phyloP scores from a whole-genome alignment of 2,888 invertebrate genomes.

The Thymelicus acteon region DNA sequence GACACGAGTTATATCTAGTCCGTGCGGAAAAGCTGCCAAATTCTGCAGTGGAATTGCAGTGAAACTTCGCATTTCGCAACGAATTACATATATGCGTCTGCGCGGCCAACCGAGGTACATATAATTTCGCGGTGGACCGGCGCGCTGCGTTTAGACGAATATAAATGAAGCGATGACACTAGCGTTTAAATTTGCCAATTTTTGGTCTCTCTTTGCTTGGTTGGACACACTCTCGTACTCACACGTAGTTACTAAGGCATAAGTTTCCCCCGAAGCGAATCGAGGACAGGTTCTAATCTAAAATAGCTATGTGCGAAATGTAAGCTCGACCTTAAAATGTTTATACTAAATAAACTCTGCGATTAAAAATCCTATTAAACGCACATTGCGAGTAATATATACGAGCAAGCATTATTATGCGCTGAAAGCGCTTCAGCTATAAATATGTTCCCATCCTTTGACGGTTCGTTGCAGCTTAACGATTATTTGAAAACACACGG shows the following conservation, averaged over 20 bases:
- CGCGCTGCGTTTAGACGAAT: too few relatives aligned
- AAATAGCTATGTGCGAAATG: not conserved
- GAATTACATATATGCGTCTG: too few relatives aligned
- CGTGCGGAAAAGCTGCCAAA: not conserved
- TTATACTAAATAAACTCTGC: not conserved
- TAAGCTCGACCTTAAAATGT: not conserved
- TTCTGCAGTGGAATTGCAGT: not conserved
- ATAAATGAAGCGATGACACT: too few relatives aligned
- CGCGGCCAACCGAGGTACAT: too few relatives aligned
- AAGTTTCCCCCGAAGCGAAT: too few relatives aligned
- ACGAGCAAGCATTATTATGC: slow-evolving; percentile 24
- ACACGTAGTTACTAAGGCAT: too few relatives aligned
- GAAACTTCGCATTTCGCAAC: not conserved
- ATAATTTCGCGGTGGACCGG: too few relatives aligned
- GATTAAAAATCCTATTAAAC: slow-evolving; percentile 13
- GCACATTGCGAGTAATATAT: slow-evolving; percentile 28
- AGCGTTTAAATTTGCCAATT: too few relatives aligned
- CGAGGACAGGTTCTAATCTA: too few relatives aligned
- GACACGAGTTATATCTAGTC: not conserved
- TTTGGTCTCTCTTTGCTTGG: too few relatives aligned
- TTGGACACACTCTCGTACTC: too few relatives aligned
- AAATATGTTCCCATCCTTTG: slow-evolving; percentile 41
- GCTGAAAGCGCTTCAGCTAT: slow-evolving; percentile 26
- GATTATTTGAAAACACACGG: slow-evolving; percentile 37
- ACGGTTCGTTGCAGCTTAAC: slow-evolving; percentile 40